Evolutionary conservation across 2,888 invertebrate genomes (phyloP).

Genomic region (Morinoia aosen): DNA sequence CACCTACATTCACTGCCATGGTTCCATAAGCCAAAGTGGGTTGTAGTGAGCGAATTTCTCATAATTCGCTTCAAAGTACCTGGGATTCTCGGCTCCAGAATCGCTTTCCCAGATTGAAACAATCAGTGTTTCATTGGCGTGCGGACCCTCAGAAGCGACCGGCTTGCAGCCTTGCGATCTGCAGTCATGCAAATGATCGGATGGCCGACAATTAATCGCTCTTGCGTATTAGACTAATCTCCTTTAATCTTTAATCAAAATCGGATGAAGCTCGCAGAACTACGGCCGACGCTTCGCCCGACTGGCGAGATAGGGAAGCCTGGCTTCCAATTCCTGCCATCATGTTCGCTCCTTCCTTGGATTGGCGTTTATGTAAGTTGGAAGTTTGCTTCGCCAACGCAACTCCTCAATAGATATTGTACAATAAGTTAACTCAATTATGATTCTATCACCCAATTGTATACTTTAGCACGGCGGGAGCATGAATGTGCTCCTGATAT

Average conservation of each 20-base stretch:
- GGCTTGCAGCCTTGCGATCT: neutral
- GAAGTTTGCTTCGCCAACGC: neutral
- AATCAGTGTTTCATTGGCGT: neutral
- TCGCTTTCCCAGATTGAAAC: neutral
- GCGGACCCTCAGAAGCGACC: neutral
- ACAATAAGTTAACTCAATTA: no score
- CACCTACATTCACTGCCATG: neutral
- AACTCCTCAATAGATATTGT: no score
- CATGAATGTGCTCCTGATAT: no score
- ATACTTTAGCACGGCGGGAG: no score
- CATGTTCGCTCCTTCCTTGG: no score
- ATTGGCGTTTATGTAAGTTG: neutral
- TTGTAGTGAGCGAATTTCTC: neutral
- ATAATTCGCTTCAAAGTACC: neutral
- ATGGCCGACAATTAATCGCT: slow-evolving; percentile 12
- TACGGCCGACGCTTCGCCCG: neutral
- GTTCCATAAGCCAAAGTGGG: neutral
- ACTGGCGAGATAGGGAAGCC: neutral
- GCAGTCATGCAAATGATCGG: slow-evolving; percentile 2
- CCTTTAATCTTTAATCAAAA: slow-evolving; percentile 10
- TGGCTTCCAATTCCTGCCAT: no score
- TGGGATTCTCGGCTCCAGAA: neutral
- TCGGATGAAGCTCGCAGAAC: slow-evolving; percentile 2
- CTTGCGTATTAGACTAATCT: neutral
- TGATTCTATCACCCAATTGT: no score